Percentiles rank a stretch among this genome's conserved stretches.
Conservation (phyloP, 1,140 invertebrate genomes). For the Temnothorax curvispinosus region DNA sequence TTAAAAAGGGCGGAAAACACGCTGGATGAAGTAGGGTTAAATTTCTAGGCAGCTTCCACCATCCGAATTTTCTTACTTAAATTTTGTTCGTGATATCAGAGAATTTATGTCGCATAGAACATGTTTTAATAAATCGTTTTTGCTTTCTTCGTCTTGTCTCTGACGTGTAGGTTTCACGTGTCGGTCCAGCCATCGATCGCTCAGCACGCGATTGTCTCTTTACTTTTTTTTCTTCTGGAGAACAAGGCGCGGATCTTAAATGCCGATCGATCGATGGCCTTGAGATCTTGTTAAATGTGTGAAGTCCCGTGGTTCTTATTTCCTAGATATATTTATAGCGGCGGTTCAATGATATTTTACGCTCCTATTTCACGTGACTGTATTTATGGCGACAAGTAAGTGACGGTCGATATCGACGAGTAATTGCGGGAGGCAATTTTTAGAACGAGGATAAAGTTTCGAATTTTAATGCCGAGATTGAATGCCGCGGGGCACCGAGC, state of each 20-base stretch:
- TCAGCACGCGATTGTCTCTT: background rate
- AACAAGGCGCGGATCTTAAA: background rate
- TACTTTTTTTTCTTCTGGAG: background rate
- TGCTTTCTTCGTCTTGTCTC: background rate
- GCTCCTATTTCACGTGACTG: background rate
- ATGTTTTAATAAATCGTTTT: no score
- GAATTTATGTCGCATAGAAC: no score
- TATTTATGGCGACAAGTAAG: conserved; percentile 6
- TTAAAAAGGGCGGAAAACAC: no score
- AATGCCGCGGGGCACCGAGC: background rate
- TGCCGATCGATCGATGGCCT: background rate
- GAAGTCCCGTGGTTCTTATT: conserved; percentile 8
- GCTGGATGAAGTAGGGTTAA: no score
- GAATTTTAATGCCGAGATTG: background rate
- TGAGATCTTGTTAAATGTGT: conserved; percentile 20
- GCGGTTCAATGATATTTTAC: conserved; percentile 26
- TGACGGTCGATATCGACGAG: conserved; percentile 14
- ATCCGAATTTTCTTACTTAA: background rate
- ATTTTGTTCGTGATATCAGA: background rate
- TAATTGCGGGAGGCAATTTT: background rate
- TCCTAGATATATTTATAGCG: conserved; percentile 4
- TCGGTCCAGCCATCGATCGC: background rate
- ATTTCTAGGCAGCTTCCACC: background rate
- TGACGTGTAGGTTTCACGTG: background rate
- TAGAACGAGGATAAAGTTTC: background rate